Base-by-base conservation (phyloP, 2,797 vertebrate genomes). In the Tachyglossus aculeatus region DNA sequence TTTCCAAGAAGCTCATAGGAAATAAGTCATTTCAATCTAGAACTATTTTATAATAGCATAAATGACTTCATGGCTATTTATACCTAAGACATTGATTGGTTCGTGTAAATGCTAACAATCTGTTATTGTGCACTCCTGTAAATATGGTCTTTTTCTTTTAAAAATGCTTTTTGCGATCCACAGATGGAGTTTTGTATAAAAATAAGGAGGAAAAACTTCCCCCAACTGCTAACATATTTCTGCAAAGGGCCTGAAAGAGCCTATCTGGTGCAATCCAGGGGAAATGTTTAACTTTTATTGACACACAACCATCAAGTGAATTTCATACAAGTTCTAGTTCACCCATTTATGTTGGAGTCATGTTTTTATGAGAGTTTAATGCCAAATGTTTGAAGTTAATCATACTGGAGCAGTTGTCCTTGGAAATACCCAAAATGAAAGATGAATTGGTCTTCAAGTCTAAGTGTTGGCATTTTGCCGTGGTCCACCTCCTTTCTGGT, bases 121-220 rank as follows among this genome's bases (percentile, higher is more conserved):
- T 76, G 22, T 22, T 75, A 61, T 67, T 67, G 14, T 48, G 7
- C 57, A 45, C 25, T 22, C 40, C 19, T n/a, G 41, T 15, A 68
- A 76, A 57, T 18, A 25, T 2, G 7, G 2, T 5, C 11, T 62
- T 43, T 38, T 52, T 64, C 47, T 60, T 62, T 56, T 68, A 29
- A 48, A 56, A 39, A 13, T n/a, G 4, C 7, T 57, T 67, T 59
- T 60, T 25, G 2, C 19, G 52, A 43, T 50, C 69, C 16, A 22
- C 67, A 69, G 52, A 71, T 76, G 40, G 60, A 83, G 45, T 6
- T 6, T 7, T 24, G 47, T 31, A 31, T 39, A 41, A 77, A 82
- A 83, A 67, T 41, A 52, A 6, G 24, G 14, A 55, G 34, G 16
- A 43, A 67, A 52, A 48, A 22, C 7, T 1, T 53, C 64, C 56